These are phyloP conservation scores for Mongoloraphidia duomilia DNA, from an alignment of 2,888 invertebrate species.

Conservation along the genomic window DNA sequence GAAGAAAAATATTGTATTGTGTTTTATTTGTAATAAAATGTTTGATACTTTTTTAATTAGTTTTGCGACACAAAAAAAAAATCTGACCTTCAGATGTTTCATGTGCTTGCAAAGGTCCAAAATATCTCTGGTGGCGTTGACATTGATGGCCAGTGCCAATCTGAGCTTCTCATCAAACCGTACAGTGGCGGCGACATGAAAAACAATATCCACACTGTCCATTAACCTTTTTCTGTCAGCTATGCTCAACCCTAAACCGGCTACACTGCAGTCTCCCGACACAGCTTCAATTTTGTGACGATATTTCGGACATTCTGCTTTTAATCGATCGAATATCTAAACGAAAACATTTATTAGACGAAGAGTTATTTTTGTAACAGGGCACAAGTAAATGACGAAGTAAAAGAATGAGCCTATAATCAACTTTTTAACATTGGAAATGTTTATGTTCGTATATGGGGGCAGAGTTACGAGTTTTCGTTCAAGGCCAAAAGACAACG, in stretches of 20 bases:
- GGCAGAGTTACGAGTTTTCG: too few species aligned
- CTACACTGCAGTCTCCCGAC: slow-evolving; percentile 49
- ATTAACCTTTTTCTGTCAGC: slow-evolving; percentile 44
- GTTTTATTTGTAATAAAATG: too few species aligned
- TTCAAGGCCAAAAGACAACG: too few species aligned
- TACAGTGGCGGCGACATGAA: slow-evolving; percentile 89
- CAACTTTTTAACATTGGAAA: too few species aligned
- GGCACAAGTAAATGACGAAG: too few species aligned
- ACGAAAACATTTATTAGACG: slow-evolving; percentile 8
- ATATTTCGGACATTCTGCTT: slow-evolving; percentile 38
- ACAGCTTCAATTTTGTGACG: slow-evolving; percentile 53
- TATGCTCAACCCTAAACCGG: slow-evolving; percentile 46
- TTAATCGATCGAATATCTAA: slow-evolving; percentile 38
- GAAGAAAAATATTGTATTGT: neutral
- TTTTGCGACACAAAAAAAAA: neutral
- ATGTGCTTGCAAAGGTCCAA: slow-evolving; percentile 57
- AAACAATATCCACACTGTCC: slow-evolving; percentile 51
- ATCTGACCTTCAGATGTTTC: slow-evolving; percentile 48
- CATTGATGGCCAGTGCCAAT: slow-evolving; percentile 64
- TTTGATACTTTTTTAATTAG: neutral
- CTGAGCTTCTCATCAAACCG: slow-evolving; percentile 73
- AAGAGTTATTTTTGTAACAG: too few species aligned
- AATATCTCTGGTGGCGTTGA: slow-evolving; percentile 62
- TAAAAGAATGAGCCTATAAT: too few species aligned
- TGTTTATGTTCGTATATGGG: too few species aligned